Percentiles rank a stretch among this genome's conserved stretches.
These are phyloP conservation scores for Drosophila mercatorum DNA, from an alignment of 2,888 invertebrate species.

Conservation along the genomic window DNA sequence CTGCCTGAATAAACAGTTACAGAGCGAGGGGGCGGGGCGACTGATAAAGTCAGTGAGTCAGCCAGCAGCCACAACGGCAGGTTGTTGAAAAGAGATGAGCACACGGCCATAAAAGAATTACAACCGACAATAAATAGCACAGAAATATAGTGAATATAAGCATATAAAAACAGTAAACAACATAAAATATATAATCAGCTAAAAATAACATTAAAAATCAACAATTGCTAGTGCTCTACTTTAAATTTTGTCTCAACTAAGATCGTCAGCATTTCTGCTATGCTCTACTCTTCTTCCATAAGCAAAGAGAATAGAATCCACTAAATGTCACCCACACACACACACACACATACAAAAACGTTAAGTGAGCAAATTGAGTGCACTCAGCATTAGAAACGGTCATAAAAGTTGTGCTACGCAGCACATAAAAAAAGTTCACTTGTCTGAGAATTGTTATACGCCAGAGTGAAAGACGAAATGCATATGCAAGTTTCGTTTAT, in stretches of 20 bases:
- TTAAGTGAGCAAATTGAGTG: conserved; percentile 7
- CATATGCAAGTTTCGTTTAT: conserved; percentile 1
- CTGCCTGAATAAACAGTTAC: conserved; percentile 65
- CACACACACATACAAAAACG: not conserved
- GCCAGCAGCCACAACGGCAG: conserved; percentile 24
- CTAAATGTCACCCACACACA: not conserved
- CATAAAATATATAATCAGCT: not conserved
- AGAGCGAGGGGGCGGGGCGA: not conserved
- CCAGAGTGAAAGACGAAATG: not conserved
- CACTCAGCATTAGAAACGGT: not conserved
- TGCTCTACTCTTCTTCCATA: not conserved
- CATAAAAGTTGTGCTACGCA: not conserved
- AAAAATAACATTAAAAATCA: not conserved
- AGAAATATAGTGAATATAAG: not conserved
- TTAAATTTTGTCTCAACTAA: not conserved
- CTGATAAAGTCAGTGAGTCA: conserved; percentile 57
- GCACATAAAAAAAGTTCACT: not conserved
- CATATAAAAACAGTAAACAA: not conserved
- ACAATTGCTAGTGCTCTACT: not conserved
- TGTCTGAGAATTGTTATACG: not conserved
- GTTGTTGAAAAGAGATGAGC: conserved; percentile 29
- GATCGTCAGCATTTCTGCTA: not conserved
- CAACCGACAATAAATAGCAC: not conserved
- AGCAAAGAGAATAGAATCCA: not conserved
- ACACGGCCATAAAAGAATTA: not conserved